phyloP scores from a whole-genome alignment of 2,888 invertebrate genomes.

The Tetranychus piercei region DNA sequence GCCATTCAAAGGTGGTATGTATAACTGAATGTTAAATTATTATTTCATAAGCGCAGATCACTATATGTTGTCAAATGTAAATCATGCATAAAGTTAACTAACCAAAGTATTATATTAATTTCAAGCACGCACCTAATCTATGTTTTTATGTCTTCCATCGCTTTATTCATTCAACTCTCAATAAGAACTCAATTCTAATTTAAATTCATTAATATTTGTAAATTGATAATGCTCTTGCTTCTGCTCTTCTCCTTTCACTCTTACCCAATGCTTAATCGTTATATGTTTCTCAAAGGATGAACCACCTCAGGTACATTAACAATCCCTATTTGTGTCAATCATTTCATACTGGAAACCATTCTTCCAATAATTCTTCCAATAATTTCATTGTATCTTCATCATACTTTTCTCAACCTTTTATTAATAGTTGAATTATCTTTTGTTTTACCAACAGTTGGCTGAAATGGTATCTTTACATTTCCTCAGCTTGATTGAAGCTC shows the following conservation, averaged over 20 bases:
- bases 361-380: not conserved
- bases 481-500: conserved; percentile 74
- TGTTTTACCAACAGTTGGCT: conserved; percentile 48
- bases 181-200: not conserved
- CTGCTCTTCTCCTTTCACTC: not conserved
- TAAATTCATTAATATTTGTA: not conserved
- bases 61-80: not conserved
- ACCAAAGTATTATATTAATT: conserved; percentile 6
- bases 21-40: not conserved
- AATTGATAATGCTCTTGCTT: not conserved
- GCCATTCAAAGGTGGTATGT: conserved; percentile 70
- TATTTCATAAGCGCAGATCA: not conserved
- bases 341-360: not conserved
- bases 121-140: too few species aligned
- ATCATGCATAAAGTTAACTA: conserved; percentile 4
- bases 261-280: not conserved
- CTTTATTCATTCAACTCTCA: not conserved
- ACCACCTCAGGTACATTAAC: conserved; percentile 10
- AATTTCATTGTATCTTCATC: not conserved
- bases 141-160: too few species aligned
- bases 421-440: not conserved
- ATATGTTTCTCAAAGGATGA: not conserved
- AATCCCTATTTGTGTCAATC: not conserved
- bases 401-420: not conserved
- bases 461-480: conserved; percentile 97